A percentile compares a stretch with the other conserved stretches of the same genome.
Evolutionary conservation across 1,140 invertebrate genomes (phyloP).

Genomic region (Carposina sasakii): DNA sequence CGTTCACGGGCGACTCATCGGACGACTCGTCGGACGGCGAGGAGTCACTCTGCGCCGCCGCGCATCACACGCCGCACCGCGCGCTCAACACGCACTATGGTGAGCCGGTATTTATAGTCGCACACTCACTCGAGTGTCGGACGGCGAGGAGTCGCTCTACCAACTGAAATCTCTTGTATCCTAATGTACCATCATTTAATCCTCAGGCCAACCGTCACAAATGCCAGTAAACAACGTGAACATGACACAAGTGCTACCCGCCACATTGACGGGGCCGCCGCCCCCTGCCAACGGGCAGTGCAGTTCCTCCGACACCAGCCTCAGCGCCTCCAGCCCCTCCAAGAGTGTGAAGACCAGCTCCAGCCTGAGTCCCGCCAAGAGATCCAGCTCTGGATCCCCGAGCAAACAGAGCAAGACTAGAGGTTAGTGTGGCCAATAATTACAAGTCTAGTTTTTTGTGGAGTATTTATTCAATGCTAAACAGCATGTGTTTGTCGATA

Average conservation of each 20-base stretch:
- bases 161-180: too few species aligned
- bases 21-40: constrained; percentile 95
- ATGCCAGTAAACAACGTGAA: constrained; percentile 60
- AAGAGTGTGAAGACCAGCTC: constrained; percentile 89
- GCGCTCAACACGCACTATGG: constrained; percentile 45
- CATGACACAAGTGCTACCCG: constrained; percentile 41
- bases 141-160: too few species aligned
- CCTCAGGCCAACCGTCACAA: constrained; percentile 42
- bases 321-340: constrained; percentile 84
- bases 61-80: constrained; percentile 68
- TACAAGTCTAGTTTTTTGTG: background rate
- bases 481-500: background rate
- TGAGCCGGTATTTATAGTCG: constrained; percentile 27
- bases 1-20: constrained; percentile 95
- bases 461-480: background rate
- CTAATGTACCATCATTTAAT: too few species aligned
- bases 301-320: constrained; percentile 71
- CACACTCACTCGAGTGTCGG: too few species aligned
- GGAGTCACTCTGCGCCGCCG: constrained; percentile 73
- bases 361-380: constrained; percentile 86
- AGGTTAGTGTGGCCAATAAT: constrained; percentile 53
- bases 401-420: constrained; percentile 82
- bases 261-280: constrained; percentile 52
- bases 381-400: constrained; percentile 87
- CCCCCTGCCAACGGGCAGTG: constrained; percentile 61